Evolutionary conservation across 64 coral and sea anemone species (phyloP), one percentile per base, ranked within the genome.

Genomic region (Orbicella faveolata): DNA sequence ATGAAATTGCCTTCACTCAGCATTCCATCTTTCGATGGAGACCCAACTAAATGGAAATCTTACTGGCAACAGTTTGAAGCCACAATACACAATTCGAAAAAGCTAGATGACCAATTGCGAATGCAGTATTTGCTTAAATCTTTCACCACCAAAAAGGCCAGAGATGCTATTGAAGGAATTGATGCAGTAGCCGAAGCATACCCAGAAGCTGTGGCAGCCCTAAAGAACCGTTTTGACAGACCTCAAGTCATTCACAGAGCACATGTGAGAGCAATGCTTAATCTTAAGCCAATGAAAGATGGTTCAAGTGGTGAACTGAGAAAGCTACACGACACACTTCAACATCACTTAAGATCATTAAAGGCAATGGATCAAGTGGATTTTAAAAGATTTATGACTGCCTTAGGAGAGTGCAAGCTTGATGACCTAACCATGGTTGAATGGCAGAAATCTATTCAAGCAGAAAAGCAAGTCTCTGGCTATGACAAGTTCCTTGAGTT

Each of bases 11-110:
- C 90, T 54, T 73, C 55, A 57, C 53, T 84, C 3, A 84, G 75
- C 44, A 91, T 91, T 52, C 90, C 80, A 34, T 41, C 80, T 14
- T 91, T 85, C 37, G 81, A 91, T 84, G 80, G 90, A n/a, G 57
- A 91, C n/a, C 90, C 90, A 5, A 92, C 81, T 6, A 92, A 92
- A 21, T 92, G 90, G 90, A 92, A 92, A 53, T 65, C 81, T 9
- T 92, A 91, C 61, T 86, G 81, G 90, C 90, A 91, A 20, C 89
- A 82, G 36, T 91, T 91, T 59, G 89, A 91, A 91, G 89, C 89
- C 9, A 91, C 89, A 52, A 92, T 92, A 41, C 74, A 86, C 90
- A 86, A 84, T 10, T 57, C 54, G 54, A 57, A 57, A 14, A 57
- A 57, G 54, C 54, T 57, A 57, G 54, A 57, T 0, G 81, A 87